phyloP scores from a whole-genome alignment of 2,888 invertebrate species.

The Sepioteuthis lessoniana region DNA sequence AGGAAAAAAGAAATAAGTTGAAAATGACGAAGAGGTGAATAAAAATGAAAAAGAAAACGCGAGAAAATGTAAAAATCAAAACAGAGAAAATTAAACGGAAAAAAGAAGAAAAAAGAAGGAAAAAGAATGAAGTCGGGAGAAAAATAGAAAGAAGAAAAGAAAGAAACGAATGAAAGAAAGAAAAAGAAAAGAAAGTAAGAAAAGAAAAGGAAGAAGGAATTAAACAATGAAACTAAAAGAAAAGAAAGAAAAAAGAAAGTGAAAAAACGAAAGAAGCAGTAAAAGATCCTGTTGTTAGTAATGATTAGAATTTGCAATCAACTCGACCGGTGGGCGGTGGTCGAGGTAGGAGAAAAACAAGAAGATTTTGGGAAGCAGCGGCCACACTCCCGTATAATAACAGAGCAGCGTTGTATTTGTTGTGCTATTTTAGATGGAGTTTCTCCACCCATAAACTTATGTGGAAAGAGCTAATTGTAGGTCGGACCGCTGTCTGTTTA shows the following conservation, averaged over 20 bases:
- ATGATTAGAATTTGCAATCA: not conserved
- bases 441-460: slow-evolving; percentile 9
- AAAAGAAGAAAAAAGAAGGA: not conserved
- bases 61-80: not conserved
- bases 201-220: not conserved
- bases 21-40: not conserved
- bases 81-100: not conserved
- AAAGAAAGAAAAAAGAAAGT: not conserved
- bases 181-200: not conserved
- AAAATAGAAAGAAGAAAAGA: not conserved
- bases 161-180: not conserved
- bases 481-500: slow-evolving; percentile 10
- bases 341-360: not conserved
- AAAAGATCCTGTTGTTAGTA: slow-evolving; percentile 12
- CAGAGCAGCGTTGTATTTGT: slow-evolving; percentile 11
- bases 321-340: slow-evolving; percentile 33
- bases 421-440: slow-evolving; percentile 10
- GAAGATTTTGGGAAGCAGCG: not conserved
- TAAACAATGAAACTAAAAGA: no score
- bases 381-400: not conserved
- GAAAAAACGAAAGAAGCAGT: not conserved
- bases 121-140: not conserved
- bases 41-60: not conserved
- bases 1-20: not conserved
- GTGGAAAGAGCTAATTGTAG: slow-evolving; percentile 33